Evolutionary conservation across 2,797 vertebrate species (phyloP).

Genomic region (Cyclura pinguis): DNA sequence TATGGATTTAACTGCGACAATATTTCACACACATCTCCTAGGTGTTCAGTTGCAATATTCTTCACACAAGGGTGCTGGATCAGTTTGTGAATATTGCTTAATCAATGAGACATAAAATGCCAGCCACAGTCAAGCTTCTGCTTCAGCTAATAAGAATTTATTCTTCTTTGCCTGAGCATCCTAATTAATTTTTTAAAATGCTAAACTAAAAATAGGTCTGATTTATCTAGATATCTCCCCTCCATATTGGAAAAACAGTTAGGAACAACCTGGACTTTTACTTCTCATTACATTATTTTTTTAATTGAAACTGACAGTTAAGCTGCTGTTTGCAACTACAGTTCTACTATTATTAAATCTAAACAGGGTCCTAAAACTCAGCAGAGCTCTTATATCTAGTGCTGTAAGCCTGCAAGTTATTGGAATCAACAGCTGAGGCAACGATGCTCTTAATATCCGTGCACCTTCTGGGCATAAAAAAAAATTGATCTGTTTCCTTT

Average conservation of each 20-base stretch:
- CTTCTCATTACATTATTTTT: slow-evolving; percentile 65
- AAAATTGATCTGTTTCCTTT: slow-evolving; percentile 35
- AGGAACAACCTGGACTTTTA: slow-evolving; percentile 65
- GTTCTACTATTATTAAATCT: slow-evolving; percentile 55
- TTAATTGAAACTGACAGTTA: slow-evolving; percentile 71
- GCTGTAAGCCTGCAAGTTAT: slow-evolving; percentile 35
- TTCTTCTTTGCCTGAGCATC: slow-evolving; percentile 62
- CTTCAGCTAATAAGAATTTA: slow-evolving; percentile 72
- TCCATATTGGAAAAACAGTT: slow-evolving; percentile 54
- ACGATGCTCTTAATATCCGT: slow-evolving; percentile 53
- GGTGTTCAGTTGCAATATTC: slow-evolving; percentile 52
- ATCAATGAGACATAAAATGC: slow-evolving; percentile 77
- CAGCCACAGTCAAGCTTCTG: slow-evolving; percentile 52
- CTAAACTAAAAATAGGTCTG: slow-evolving; percentile 63
- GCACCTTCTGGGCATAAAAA: slow-evolving; percentile 21
- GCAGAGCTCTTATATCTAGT: slow-evolving; percentile 41
- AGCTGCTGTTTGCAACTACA: slow-evolving; percentile 61
- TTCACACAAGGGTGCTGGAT: slow-evolving; percentile 60
- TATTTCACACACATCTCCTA: slow-evolving; percentile 62
- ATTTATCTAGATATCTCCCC: slow-evolving; percentile 61
- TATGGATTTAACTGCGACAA: not conserved
- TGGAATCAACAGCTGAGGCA: slow-evolving; percentile 52
- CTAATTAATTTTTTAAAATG: slow-evolving; percentile 70
- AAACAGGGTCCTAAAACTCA: slow-evolving; percentile 45
- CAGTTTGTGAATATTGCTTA: slow-evolving; percentile 73